These are phyloP conservation scores for Amblyjoppa fuscipennis DNA, from an alignment of 2,888 invertebrate genomes.

Conservation along the genomic window DNA sequence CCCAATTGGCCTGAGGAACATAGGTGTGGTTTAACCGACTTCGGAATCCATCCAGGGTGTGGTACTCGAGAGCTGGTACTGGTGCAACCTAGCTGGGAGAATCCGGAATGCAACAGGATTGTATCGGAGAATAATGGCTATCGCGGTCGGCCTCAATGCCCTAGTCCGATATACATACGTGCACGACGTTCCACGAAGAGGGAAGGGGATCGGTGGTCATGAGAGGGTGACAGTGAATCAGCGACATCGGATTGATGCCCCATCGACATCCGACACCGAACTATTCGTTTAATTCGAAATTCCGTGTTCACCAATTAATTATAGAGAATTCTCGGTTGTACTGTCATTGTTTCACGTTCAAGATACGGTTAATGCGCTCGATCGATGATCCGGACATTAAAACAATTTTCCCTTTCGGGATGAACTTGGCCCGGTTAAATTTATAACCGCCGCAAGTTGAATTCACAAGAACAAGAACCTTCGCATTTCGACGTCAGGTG, in stretches of 20 bases:
- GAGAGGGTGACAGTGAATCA: not conserved
- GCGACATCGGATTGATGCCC: not conserved
- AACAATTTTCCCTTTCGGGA: too few species aligned
- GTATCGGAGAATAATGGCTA: slow-evolving; percentile 71
- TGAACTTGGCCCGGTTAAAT: too few species aligned
- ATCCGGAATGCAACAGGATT: slow-evolving; percentile 79
- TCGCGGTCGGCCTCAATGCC: slow-evolving; percentile 59
- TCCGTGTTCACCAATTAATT: not conserved
- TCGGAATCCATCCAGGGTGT: slow-evolving; percentile 52
- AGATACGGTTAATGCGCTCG: too few species aligned
- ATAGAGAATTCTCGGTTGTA: not conserved
- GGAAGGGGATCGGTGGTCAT: not conserved
- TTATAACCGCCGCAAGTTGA: too few species aligned
- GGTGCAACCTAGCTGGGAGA: slow-evolving; percentile 50
- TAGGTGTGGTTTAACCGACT: slow-evolving; percentile 70
- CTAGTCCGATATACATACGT: slow-evolving; percentile 4
- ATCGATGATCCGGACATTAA: too few species aligned
- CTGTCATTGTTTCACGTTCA: not conserved
- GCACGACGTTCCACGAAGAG: slow-evolving; percentile 19
- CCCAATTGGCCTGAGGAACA: slow-evolving; percentile 61
- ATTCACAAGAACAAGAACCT: too few species aligned
- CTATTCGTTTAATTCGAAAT: not conserved
- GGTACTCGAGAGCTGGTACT: not conserved
- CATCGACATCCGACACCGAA: not conserved
- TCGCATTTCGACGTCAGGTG: too few species aligned